Percentiles rank a stretch among this genome's conserved stretches.
phyloP scores from a whole-genome alignment of 1,140 invertebrate species.

The Pseudomyrmex dendroicus region DNA sequence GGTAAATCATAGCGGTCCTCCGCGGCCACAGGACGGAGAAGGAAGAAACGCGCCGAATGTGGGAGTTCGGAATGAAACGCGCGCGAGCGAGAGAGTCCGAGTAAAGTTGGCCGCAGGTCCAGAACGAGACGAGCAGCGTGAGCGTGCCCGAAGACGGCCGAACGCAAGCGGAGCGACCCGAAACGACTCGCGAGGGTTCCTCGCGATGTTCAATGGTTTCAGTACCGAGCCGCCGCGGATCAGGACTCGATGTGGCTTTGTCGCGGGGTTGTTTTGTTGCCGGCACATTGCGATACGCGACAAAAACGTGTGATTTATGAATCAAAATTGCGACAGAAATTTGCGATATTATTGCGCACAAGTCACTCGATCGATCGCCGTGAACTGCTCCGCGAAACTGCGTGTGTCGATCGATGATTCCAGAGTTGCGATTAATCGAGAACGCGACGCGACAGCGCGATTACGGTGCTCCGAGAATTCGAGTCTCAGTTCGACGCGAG shows the following conservation, averaged over 20 bases:
- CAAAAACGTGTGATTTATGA: slow-evolving; percentile 52
- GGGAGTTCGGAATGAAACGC: slow-evolving; percentile 47
- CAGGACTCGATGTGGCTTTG: slow-evolving; percentile 77
- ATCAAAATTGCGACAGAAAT: slow-evolving; percentile 53
- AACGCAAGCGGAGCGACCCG: slow-evolving; percentile 69
- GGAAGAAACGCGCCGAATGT: slow-evolving; percentile 47
- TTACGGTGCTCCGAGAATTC: not conserved
- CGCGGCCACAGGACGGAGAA: slow-evolving; percentile 25
- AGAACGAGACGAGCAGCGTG: slow-evolving; percentile 14
- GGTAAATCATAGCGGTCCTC: slow-evolving; percentile 75
- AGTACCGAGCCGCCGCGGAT: slow-evolving; percentile 82
- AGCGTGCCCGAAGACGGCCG: slow-evolving; percentile 69
- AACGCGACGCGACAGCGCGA: too few relatives aligned
- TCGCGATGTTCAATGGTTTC: slow-evolving; percentile 79
- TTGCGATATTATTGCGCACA: not conserved
- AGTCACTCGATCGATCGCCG: not conserved
- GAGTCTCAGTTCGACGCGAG: not conserved
- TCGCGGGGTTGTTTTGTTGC: slow-evolving; percentile 5
- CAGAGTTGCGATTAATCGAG: not conserved
- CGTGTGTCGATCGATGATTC: slow-evolving; percentile 27
- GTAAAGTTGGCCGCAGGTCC: not conserved
- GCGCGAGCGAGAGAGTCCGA: not conserved
- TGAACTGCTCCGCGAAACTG: not conserved
- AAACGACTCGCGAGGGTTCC: slow-evolving; percentile 73
- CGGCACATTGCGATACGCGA: not conserved